Evolutionary conservation across 2,888 invertebrate species (phyloP).

Genomic region (Leptinotarsa juncta): DNA sequence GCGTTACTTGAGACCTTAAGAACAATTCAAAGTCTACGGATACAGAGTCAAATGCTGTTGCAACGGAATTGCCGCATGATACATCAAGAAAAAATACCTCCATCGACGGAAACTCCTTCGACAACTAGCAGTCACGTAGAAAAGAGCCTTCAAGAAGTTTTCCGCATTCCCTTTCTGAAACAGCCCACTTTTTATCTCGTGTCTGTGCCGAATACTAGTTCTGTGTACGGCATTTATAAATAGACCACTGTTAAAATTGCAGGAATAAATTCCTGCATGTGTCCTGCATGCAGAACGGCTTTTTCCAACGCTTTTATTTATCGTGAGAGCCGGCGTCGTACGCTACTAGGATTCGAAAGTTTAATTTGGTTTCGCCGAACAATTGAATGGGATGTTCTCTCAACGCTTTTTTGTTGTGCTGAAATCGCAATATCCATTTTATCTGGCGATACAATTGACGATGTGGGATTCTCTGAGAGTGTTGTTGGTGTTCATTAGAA

Average conservation of each 20-base stretch:
- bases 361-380: conserved; percentile 36
- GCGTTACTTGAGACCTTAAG: too few relatives aligned
- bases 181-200: conserved; percentile 29
- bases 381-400: neutral
- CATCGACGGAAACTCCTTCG: too few relatives aligned
- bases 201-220: conserved; percentile 32
- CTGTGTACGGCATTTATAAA: conserved; percentile 34
- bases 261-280: conserved; percentile 37
- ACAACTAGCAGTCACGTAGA: neutral
- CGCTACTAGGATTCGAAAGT: conserved; percentile 34
- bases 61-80: too few relatives aligned
- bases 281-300: conserved; percentile 40
- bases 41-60: too few relatives aligned
- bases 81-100: too few relatives aligned
- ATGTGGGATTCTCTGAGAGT: conserved; percentile 25
- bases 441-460: conserved; percentile 31
- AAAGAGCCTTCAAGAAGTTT: neutral
- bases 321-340: conserved; percentile 26
- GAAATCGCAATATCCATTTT: conserved; percentile 36
- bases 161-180: neutral
- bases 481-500: neutral
- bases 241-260: conserved; percentile 39
- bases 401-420: conserved; percentile 25
- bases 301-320: conserved; percentile 36
- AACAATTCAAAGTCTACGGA: too few relatives aligned